Evolutionary conservation across 2,113 vertebrate species (phyloP), one percentile per base, ranked within the genome.

Genomic region (Galemys pyrenaicus): DNA sequence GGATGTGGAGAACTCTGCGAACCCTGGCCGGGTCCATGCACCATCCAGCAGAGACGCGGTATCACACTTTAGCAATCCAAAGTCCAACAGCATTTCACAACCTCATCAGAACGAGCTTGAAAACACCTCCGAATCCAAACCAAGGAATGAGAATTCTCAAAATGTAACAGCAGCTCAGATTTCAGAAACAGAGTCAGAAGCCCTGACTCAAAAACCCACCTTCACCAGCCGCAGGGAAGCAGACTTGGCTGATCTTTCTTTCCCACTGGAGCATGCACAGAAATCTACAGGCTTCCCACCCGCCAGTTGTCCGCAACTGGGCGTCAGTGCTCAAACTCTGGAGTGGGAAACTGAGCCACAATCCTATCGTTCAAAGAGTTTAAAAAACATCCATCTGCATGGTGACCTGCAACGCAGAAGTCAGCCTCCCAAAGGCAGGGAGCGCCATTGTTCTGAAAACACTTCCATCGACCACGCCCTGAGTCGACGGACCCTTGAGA

Each of bases 391-490:
- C 41, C 97, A 92, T 77, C 83, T 97, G 49, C 95, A 84, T 0
- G 56, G 95, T 56, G 92, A 93, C 19, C 64, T 82, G 84, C 32
- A 94, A 54, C 1, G 5, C 32, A 86, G 80, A 88, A 96, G 96
- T 54, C 94, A 80, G n/a, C 8, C 9, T 62, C 30, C 51, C 74
- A 96, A 93, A 96, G 91, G 24, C 96, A 98, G 97, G 13, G 98
- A 97, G 80, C 98, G 98, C 87, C 97, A 97, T 89, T 98, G 98
- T 93, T 99, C 99, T 62, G 98, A 98, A 94, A 84, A 93, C 28
- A 91, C 97, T 6, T 98, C 94, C 84, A n/a, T 95, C 74, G 97
- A 2, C 62, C 94, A 96, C 28, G 71, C 92, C 56, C 84, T 54
- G 0, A 91, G 96, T 70, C 92, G 1, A 10, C 91, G 95, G 89